These are phyloP conservation scores for Stylophora pistillata DNA, from an alignment of 64 coral and sea anemone genomes.

Conservation along the genomic window DNA sequence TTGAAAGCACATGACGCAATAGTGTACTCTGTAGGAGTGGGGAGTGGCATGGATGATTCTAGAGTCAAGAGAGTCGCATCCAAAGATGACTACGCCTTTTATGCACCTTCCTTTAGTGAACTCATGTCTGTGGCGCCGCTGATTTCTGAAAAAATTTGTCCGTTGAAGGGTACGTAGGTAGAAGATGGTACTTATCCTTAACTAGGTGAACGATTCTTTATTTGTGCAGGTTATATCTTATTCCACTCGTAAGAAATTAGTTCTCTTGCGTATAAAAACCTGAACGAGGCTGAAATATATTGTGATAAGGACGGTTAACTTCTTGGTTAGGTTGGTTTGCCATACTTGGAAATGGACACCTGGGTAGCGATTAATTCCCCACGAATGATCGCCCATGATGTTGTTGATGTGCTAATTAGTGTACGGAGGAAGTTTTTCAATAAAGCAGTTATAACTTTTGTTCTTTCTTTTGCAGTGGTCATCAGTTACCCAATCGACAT, in stretches of 20 bases:
- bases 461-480: conserved; percentile 15
- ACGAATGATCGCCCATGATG: no score
- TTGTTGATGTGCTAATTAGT: no score
- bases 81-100: conserved; percentile 18
- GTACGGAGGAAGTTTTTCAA: no score
- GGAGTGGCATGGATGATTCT: neutral
- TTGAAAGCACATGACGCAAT: conserved; percentile 10
- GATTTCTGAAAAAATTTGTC: conserved; percentile 45
- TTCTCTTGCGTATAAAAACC: no score
- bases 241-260: neutral
- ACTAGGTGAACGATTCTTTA: neutral
- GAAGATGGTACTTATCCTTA: neutral
- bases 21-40: conserved; percentile 47
- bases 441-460: no score
- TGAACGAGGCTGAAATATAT: no score
- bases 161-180: conserved; percentile 23
- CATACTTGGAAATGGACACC: no score
- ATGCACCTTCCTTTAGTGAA: neutral
- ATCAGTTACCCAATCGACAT: conserved; percentile 38
- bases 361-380: no score
- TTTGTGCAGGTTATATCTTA: neutral
- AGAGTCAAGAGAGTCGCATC: conserved; percentile 32
- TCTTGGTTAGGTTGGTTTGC: no score
- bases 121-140: conserved; percentile 19
- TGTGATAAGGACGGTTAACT: no score